Evolutionary conservation across 2,797 vertebrate species (phyloP), one percentile per base, ranked within the genome.

Genomic region (Heliangelus exortis): DNA sequence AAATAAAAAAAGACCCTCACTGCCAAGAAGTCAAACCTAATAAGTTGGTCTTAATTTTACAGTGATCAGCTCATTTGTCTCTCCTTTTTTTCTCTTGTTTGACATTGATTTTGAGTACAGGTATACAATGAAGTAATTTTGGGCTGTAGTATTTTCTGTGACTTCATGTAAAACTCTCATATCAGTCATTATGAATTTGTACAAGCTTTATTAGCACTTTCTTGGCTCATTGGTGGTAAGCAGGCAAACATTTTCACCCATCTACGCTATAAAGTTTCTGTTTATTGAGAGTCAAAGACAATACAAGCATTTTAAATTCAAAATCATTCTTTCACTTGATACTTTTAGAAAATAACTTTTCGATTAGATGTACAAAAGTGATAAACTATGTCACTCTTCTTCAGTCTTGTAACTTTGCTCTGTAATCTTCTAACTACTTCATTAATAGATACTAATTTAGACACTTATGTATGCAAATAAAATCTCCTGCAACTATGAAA

Each of bases 1-100:
- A 62, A 54, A 58, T n/a, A 9, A 0, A 4, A 83, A 67, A 20
- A 19, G 39, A 12, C 1, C 0, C 6, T 15, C 0, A 12, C 7
- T 87, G 9, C 4, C 33, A 54, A 39, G 73, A 39, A n/a, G 12
- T 36, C 6, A 48, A 0, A 71, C 39, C 77, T 47, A 62, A 31
- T 80, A 53, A 54, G 1, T 28, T 41, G 1, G 1, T 87, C 11
- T 63, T 61, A 81, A 29, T 72, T 86, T 81, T 71, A 31, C 5
- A 31, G 31, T n/a, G 5, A 3, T n/a, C 5, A 41, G 1, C 22
- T 59, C 55, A 13, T 39, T 41, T 55, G 2, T 25, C 11, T 61
- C 28, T 43, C 4, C 3, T 25, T 63, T 4, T 31, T 45, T 65
- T 31, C 9, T 34, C 4, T 9, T 11, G 7, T 33, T 92, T 84